Evolutionary conservation across 2,797 vertebrate species (phyloP), one percentile per base, ranked within the genome.

Genomic region (Columba guinea): DNA sequence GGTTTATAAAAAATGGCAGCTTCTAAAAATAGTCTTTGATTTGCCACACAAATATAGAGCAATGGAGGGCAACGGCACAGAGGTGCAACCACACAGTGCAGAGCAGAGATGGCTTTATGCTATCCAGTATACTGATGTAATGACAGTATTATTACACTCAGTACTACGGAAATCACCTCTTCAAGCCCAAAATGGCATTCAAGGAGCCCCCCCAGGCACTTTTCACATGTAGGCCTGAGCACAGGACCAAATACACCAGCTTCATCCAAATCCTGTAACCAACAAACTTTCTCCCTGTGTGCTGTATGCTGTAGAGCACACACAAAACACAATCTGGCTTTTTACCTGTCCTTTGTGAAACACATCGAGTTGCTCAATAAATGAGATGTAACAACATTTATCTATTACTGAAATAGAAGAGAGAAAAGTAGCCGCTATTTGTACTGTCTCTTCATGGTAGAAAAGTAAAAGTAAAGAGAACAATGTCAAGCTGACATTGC

Each of bases 381-480:
- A 76, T 46, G 21, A 83, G 18, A 6, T 58, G 10, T n/a, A 68
- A 76, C 20, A 59, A 17, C 17, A 49, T 83, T 91, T 73, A 41
- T 35, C 30, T 87, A 13, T 19, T 52, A 46, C 35, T 53, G 32
- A 90, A 87, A 77, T n/a, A 28, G 5, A 59, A 65, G 28, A 73
- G 9, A 64, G 11, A 74, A 80, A 89, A 70, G 16, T 18, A 77
- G 8, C 20, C 73, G n/a, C 6, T 18, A 34, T 64, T 91, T 67
- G 15, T 76, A 67, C 5, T 1, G 4, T 30, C 27, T 84, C 37
- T 67, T 73, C 48, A 46, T 0, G 0, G 27, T 9, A 68, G 62
- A 62, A 56, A 71, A 82, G 35, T 11, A 12, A 58, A 35, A 93
- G 11, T 27, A 28, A 93, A 95, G 55, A 94, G 84, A 67, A 87